Evolutionary conservation across 2,113 vertebrate species (phyloP).

Genomic region (Castor canadensis): DNA sequence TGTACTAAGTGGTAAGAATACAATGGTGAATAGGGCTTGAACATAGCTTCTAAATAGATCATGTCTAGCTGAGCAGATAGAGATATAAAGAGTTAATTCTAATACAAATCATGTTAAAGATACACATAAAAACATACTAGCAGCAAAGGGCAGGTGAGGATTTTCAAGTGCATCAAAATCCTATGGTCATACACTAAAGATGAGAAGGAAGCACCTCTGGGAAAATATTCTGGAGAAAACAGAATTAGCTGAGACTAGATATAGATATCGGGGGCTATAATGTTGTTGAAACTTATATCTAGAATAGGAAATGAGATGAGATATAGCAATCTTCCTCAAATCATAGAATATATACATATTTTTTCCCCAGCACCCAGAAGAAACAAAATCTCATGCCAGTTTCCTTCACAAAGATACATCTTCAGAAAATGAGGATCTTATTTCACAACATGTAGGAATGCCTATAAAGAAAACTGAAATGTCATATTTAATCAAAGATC

Average conservation of each 20-base stretch:
- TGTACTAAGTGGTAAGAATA: background rate
- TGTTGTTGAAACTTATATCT: background rate
- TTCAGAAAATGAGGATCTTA: background rate
- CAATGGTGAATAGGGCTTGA: background rate
- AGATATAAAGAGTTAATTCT: background rate
- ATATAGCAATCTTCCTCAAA: background rate
- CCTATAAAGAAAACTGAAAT: background rate
- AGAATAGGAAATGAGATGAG: background rate
- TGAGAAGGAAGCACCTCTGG: background rate
- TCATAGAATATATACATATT: background rate
- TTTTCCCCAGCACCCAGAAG: background rate
- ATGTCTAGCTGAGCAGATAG: background rate
- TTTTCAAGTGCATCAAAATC: background rate
- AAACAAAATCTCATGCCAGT: background rate
- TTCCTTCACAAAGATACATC: background rate
- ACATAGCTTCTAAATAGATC: background rate
- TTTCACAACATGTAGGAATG: background rate
- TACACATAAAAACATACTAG: background rate
- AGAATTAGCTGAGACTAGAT: background rate
- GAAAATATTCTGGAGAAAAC: background rate
- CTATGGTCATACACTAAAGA: background rate
- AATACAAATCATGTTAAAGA: background rate
- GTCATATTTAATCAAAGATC: slow-evolving; percentile 1
- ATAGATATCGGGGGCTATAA: background rate
- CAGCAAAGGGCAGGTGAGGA: background rate